Conservation (phyloP, 2,888 invertebrate genomes). For the Aspidiotus destructor region DNA sequence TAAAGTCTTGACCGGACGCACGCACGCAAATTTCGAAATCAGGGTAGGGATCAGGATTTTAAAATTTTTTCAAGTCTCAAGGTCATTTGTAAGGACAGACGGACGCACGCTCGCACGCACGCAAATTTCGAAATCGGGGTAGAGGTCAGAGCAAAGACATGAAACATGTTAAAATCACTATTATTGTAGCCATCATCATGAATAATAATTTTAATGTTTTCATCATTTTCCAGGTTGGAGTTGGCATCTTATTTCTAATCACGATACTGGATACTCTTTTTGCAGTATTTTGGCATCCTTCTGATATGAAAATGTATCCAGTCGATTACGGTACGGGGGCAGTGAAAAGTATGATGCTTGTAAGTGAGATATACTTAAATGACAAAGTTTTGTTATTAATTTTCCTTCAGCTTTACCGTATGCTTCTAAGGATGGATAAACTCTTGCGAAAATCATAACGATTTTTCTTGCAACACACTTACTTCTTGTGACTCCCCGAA, state of each 20-base stretch:
- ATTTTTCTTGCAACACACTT: background rate
- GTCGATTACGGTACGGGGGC: conserved; percentile 69
- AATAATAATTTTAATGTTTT: background rate
- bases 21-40: too few species aligned
- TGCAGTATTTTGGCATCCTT: conserved; percentile 22
- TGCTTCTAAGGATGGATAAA: too few species aligned
- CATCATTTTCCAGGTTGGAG: conserved; percentile 43
- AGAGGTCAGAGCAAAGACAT: too few species aligned
- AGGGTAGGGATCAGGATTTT: too few species aligned
- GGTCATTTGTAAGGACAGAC: too few species aligned
- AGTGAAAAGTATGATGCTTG: conserved; percentile 68
- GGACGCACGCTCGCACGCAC: too few species aligned
- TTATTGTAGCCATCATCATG: background rate
- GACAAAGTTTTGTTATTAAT: background rate
- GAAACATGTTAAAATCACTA: background rate
- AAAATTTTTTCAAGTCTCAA: too few species aligned
- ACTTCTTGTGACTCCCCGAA: too few species aligned
- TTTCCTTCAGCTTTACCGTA: background rate
- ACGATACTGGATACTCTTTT: conserved; percentile 56
- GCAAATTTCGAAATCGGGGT: too few species aligned
- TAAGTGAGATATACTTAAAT: conserved; percentile 54
- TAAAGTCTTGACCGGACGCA: too few species aligned
- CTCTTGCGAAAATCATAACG: background rate
- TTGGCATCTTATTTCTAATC: conserved; percentile 54
- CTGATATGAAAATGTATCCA: conserved; percentile 40